phyloP scores from a whole-genome alignment of 2,797 vertebrate genomes.

The Hirundo rustica region DNA sequence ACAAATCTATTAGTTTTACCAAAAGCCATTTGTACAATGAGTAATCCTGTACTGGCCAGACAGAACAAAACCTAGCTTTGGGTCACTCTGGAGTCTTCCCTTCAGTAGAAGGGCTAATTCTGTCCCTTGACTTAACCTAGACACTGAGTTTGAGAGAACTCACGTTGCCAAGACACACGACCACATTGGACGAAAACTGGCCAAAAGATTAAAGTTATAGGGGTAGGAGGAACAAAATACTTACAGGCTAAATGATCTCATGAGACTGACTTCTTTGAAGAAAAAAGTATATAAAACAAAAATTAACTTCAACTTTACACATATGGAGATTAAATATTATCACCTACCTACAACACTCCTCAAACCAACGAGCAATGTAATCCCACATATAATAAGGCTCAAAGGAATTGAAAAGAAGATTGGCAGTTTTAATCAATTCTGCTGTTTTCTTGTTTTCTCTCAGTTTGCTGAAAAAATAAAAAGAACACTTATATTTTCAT shows the following conservation, averaged over 20 bases:
- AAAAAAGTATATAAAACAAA: not conserved
- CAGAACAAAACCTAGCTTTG: not conserved
- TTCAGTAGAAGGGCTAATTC: not conserved
- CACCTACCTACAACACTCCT: slow-evolving; percentile 95
- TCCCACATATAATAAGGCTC: slow-evolving; percentile 99
- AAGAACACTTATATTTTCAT: not conserved
- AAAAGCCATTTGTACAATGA: not conserved
- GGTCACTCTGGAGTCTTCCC: not conserved
- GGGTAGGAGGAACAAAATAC: not conserved
- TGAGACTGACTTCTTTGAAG: not conserved
- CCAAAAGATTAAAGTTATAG: not conserved
- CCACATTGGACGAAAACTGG: not conserved
- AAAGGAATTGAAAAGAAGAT: slow-evolving; percentile 98
- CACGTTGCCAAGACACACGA: rapidly evolving
- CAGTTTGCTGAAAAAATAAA: slow-evolving; percentile 85
- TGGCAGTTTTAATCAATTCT: slow-evolving; percentile 97
- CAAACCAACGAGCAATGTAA: slow-evolving; percentile 97
- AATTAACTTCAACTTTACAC: not conserved
- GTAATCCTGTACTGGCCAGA: not conserved
- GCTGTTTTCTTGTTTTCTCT: slow-evolving; percentile 98
- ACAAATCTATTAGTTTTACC: not conserved
- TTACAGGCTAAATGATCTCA: not conserved
- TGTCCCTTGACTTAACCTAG: not conserved
- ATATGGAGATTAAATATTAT: not conserved
- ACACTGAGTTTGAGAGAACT: not conserved